Evolutionary conservation across 2,888 invertebrate genomes (phyloP).

Genomic region (Himalopsyche japonica): DNA sequence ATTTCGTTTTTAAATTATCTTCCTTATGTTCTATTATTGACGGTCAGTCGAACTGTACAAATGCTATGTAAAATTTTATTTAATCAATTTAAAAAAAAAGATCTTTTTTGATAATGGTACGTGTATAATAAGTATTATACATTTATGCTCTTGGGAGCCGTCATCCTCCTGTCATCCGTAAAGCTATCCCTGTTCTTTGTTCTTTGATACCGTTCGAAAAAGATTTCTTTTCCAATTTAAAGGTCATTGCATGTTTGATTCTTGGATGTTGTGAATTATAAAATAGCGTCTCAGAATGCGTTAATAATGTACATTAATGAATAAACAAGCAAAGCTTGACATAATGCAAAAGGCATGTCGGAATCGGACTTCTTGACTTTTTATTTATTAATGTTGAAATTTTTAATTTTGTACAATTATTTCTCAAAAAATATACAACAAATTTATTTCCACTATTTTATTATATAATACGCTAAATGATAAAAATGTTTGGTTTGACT

Average conservation of each 20-base stretch:
- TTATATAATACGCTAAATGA: too few species aligned
- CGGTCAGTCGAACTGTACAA: too few species aligned
- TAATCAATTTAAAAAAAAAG: too few species aligned
- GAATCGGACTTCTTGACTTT: background rate
- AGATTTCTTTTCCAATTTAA: background rate
- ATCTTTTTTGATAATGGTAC: too few species aligned
- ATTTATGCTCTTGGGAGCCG: background rate
- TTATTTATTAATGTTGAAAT: background rate
- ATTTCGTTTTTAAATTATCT: too few species aligned
- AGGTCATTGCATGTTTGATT: constrained; percentile 1
- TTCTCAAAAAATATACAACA: background rate
- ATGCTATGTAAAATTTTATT: too few species aligned
- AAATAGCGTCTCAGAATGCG: background rate
- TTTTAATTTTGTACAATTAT: background rate
- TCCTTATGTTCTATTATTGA: too few species aligned
- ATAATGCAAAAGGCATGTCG: background rate
- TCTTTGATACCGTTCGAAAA: background rate
- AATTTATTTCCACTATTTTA: background rate
- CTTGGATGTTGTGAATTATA: background rate
- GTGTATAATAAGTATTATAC: background rate
- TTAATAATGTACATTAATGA: background rate
- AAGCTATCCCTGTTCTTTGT: background rate
- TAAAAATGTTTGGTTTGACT: too few species aligned
- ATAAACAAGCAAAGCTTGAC: background rate
- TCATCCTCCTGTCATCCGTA: background rate